Evolutionary conservation across 2,113 vertebrate genomes (phyloP).

Genomic region (Deroptyus accipitrinus): DNA sequence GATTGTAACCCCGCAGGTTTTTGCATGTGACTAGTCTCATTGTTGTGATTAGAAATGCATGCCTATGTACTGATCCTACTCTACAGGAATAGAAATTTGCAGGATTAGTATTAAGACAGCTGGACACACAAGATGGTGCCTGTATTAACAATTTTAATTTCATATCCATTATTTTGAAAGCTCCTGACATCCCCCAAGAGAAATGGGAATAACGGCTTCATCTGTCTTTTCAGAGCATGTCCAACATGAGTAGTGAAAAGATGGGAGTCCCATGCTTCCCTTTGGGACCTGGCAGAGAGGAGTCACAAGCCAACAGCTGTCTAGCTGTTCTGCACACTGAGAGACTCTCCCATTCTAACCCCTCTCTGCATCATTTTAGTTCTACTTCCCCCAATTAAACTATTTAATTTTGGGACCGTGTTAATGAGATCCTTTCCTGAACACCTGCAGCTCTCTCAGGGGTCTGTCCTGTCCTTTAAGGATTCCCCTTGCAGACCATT

Average conservation of each 20-base stretch:
- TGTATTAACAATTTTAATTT: background rate
- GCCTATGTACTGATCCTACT: background rate
- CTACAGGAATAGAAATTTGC: background rate
- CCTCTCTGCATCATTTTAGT: background rate
- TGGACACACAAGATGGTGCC: background rate
- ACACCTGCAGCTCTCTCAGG: background rate
- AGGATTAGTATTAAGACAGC: background rate
- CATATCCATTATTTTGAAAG: background rate
- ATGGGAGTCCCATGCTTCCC: background rate
- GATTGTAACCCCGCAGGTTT: background rate
- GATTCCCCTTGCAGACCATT: background rate
- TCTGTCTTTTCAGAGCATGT: background rate
- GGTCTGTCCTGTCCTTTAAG: background rate
- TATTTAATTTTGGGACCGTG: background rate
- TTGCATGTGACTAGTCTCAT: background rate
- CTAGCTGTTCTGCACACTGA: background rate
- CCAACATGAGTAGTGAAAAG: fast-evolving
- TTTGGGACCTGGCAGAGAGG: background rate
- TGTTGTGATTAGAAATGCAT: background rate
- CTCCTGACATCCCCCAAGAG: background rate
- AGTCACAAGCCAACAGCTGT: background rate
- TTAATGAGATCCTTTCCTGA: background rate
- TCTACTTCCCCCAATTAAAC: background rate
- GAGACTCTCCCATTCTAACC: background rate
- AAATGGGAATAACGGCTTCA: background rate